Evolutionary conservation across 2,888 invertebrate species (phyloP).

Genomic region (Tipula helvola): DNA sequence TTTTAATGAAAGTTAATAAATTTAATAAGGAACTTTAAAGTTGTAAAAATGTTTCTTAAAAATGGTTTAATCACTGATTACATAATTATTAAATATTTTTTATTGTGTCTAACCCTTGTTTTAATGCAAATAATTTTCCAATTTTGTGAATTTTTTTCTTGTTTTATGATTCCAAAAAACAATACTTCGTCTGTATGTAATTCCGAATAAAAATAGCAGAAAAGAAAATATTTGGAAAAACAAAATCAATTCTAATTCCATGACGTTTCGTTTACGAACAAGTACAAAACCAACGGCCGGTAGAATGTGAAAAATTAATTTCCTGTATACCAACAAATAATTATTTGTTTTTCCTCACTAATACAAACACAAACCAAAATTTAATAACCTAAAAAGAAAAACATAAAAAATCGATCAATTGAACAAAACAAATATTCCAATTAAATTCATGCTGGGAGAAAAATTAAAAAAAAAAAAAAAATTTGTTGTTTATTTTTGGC

Average conservation of each 20-base stretch:
- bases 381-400: background rate
- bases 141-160: no score
- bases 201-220: background rate
- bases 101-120: no score
- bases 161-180: no score
- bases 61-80: no score
- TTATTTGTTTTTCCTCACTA: background rate
- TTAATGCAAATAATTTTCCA: no score
- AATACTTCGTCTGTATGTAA: no score
- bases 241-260: background rate
- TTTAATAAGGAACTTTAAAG: no score
- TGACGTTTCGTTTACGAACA: background rate
- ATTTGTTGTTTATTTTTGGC: background rate
- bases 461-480: background rate
- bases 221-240: background rate
- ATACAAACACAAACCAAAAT: background rate
- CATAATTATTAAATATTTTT: no score
- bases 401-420: background rate
- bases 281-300: background rate
- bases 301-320: background rate
- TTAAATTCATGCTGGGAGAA: background rate
- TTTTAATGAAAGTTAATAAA: no score
- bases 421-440: background rate
- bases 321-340: background rate
- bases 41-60: no score